Evolutionary conservation across 2,888 invertebrate species (phyloP), one percentile per base, ranked within the genome.

Genomic region (Malthinus flaveolus): DNA sequence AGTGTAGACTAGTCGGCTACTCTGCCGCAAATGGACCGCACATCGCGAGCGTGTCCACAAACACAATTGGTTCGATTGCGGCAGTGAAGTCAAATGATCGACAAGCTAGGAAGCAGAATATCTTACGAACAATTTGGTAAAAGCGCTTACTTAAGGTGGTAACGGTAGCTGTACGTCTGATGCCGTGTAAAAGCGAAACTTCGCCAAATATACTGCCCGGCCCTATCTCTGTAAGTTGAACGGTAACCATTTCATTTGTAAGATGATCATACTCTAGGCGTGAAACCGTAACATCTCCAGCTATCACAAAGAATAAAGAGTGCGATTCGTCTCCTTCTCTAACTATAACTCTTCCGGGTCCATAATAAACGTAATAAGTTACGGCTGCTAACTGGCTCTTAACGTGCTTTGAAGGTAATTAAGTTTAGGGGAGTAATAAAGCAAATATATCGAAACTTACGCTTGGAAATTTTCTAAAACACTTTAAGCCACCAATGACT

Each of bases 161-260:
- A 53, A 83, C 82, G 0, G 87, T 87, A 11, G 85, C 85, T 6
- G 84, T 83, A 69, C 88, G 80, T 4, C 81, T 81, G 42, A 85
- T 82, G 15, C 81, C 81, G 65, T 87, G 85, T 49, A 88, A 71
- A 35, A 88, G 73, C 0, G 87, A 85, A 9, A 87, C 82, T 75
- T 88, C 87, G 0, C 88, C 89, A 66, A 88, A 87, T 80, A 84
- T 83, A 51, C 84, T 84, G 0, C 87, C 88, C 0, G 82, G 63
- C 15, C 80, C 80, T 75, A 87, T 80, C 0, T 71, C 71, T 4
- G 83, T 84, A 7, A 84, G 75, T 10, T 83, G 81, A 11, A 80
- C 75, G 0, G 80, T 80, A 1, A 81, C 70, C 44, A 76, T 66
- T 67, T 80, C 73, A 10, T 83, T 78, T 1, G 82, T 68, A 15